phyloP scores from a whole-genome alignment of 2,888 invertebrate genomes.

The Protophormia terraenovae region DNA sequence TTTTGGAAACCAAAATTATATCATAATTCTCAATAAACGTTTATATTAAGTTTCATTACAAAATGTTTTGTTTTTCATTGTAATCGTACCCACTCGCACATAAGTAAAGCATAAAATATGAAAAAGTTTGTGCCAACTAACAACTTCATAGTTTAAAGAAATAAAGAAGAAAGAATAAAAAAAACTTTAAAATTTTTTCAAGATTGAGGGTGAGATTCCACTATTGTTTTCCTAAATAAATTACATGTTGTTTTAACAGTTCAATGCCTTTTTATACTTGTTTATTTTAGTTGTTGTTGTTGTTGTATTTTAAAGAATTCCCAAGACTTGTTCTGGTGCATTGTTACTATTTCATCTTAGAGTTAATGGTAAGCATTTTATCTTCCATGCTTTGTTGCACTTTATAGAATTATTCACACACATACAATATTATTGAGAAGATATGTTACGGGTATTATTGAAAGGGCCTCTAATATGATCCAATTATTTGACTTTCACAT shows the following conservation, averaged over 20 bases:
- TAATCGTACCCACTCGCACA: background rate
- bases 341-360: constrained; percentile 46
- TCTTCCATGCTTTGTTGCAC: constrained; percentile 51
- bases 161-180: background rate
- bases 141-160: constrained; percentile 35
- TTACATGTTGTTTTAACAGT: constrained; percentile 63
- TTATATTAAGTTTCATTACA: too few species aligned
- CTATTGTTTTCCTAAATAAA: constrained; percentile 58
- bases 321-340: constrained; percentile 36
- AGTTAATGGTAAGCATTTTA: constrained; percentile 58
- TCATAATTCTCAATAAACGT: too few species aligned
- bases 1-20: too few species aligned
- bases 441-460: background rate
- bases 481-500: too few species aligned
- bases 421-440: background rate
- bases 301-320: constrained; percentile 10
- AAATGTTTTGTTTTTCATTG: background rate
- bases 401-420: constrained; percentile 26
- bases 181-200: background rate
- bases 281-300: background rate
- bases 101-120: background rate
- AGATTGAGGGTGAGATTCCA: constrained; percentile 40
- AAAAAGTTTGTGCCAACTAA: constrained; percentile 18
- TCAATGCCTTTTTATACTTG: constrained; percentile 54
- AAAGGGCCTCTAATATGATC: background rate